Evolutionary conservation across 2,113 vertebrate genomes (phyloP).

Genomic region (Aldabrachelys gigantea): DNA sequence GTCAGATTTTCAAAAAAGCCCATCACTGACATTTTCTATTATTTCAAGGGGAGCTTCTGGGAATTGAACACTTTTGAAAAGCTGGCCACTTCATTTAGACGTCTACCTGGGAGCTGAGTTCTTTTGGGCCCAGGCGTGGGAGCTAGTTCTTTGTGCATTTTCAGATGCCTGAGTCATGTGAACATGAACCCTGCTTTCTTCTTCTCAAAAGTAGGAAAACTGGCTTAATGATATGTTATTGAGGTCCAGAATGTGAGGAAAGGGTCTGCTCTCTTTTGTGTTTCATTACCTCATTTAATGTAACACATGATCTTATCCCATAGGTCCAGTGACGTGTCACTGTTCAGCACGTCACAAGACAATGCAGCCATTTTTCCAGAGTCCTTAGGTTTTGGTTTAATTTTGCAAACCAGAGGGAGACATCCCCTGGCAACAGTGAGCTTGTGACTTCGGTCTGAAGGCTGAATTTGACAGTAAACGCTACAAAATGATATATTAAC

Average conservation of each 20-base stretch:
- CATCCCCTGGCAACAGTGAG: neutral
- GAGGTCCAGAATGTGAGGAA: neutral
- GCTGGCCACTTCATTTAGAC: neutral
- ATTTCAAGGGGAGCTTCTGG: neutral
- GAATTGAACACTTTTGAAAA: neutral
- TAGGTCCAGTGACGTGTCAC: neutral
- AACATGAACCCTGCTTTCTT: neutral
- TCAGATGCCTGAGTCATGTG: neutral
- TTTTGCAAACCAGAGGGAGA: neutral
- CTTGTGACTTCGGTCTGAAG: neutral
- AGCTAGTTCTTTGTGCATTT: neutral
- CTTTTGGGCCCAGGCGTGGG: neutral
- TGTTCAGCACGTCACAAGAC: neutral
- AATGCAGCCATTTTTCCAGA: neutral
- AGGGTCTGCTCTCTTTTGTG: neutral
- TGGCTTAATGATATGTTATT: neutral
- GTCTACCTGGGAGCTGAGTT: neutral
- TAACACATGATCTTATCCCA: neutral
- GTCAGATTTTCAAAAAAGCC: neutral
- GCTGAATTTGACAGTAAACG: neutral
- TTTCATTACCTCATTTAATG: neutral
- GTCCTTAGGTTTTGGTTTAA: neutral
- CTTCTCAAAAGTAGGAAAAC: neutral
- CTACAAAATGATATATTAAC: neutral
- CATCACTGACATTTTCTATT: neutral